Conservation (phyloP, 2,888 invertebrate genomes). For the Pasiphila rectangulata region DNA sequence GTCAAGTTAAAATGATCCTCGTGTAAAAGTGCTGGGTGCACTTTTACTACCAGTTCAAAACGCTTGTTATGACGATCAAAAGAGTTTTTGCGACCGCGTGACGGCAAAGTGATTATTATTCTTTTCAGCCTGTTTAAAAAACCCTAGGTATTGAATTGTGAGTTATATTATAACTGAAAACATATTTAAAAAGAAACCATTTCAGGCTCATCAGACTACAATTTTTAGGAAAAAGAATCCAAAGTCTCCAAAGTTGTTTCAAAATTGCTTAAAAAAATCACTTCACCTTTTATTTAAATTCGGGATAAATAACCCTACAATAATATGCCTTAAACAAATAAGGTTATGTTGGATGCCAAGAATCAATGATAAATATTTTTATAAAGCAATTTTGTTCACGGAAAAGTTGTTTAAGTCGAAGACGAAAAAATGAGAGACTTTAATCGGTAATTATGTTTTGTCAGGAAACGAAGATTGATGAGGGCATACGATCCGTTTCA, state of each 20-base stretch:
- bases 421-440: conserved; percentile 18
- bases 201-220: no score
- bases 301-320: not conserved
- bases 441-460: conserved; percentile 30
- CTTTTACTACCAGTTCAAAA: conserved; percentile 20
- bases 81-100: conserved; percentile 4
- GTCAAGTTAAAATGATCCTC: conserved; percentile 26
- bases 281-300: no score
- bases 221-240: no score
- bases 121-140: no score
- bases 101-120: conserved; percentile 4
- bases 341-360: conserved; percentile 1
- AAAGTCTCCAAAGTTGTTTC: no score
- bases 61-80: conserved; percentile 18
- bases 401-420: conserved; percentile 22
- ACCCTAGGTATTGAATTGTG: no score
- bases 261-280: no score
- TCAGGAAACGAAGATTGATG: conserved; percentile 36
- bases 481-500: conserved; percentile 28
- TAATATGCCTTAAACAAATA: not conserved
- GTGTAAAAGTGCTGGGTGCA: no score
- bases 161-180: no score
- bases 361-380: conserved; percentile 19
- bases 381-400: conserved; percentile 23
- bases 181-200: no score